A percentile compares a stretch with the other conserved stretches of the same genome.
These are phyloP conservation scores for Ashinkailepas kermadecensis DNA, from an alignment of 2,888 invertebrate species.

Conservation along the genomic window DNA sequence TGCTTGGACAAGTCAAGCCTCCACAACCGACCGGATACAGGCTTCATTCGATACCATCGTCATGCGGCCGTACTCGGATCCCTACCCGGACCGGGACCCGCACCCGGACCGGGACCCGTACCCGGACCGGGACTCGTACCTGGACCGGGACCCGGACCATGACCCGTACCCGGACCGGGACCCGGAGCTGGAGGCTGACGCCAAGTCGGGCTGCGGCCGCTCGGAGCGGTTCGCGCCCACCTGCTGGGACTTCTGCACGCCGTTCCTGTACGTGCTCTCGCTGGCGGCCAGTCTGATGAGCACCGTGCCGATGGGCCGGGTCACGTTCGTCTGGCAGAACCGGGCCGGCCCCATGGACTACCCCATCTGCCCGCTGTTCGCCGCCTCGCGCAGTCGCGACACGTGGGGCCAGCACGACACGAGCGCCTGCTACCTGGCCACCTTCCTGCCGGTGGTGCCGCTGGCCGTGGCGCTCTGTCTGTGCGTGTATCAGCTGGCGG, in stretches of 20 bases:
- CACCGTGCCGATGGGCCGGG: conserved; percentile 7
- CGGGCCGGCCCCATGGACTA: background rate
- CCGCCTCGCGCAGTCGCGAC: background rate
- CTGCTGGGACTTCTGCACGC: conserved; percentile 15
- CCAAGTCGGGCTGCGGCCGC: background rate
- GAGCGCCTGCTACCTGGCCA: conserved; percentile 1
- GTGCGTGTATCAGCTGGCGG: conserved; percentile 13
- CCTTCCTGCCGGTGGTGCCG: conserved; percentile 14
- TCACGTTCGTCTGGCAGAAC: conserved; percentile 19
- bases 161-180: too few relatives aligned
- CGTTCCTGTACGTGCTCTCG: background rate
- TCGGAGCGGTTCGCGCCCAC: conserved; percentile 2
- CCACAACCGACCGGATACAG: too few relatives aligned
- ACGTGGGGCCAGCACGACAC: background rate
- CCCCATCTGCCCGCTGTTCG: conserved; percentile 10
- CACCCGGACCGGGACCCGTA: too few relatives aligned
- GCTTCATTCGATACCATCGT: too few relatives aligned
- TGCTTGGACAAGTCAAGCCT: too few relatives aligned
- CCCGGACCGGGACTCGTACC: too few relatives aligned
- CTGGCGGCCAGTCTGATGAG: conserved; percentile 15
- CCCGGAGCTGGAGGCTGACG: too few relatives aligned
- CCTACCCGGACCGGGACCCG: too few relatives aligned
- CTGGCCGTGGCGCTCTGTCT: conserved; percentile 16
- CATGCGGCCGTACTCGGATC: background rate
- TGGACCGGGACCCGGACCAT: too few relatives aligned